Base-by-base conservation (phyloP, 1,140 invertebrate species). In the Mactra quadrangularis region DNA sequence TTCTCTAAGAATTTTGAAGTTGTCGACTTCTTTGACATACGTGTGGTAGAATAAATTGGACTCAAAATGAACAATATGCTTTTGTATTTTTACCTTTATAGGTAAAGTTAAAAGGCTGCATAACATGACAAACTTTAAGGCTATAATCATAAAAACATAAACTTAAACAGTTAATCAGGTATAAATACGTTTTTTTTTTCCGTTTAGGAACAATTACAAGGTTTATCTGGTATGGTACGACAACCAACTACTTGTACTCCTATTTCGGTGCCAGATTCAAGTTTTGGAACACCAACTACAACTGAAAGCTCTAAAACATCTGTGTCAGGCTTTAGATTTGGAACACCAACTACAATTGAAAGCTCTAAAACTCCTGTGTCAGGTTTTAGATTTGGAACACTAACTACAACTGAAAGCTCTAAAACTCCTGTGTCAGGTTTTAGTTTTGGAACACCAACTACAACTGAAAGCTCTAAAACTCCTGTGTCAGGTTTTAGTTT, bases 381-480 rank as follows among this genome's bases (percentile, higher is more conserved):
- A 60, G 74, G 35, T 2, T 85, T 85, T 55, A 79, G 35, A 31
- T 68, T 79, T 50, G 71, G n/a, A 19, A 41, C 75, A 66, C 66
- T 55, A 55, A 45, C 82, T 3, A 70, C 85, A 41, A 27, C 72
- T 11, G 52, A 13, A 33, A 55, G 25, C 35, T 45, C 19, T 27
- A 11, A 33, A 45, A 64, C n/a, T 17, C 22, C 60, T n/a, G 60
- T 45, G 19, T 64, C 60, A 29, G 60, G 60, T 4, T 64, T 64
- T 27, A 64, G 25, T 22, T 64, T 64, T 82, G 52, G 25, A n/a
- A 25, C 55, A 15, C 27, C 31, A 38, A 52, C 17, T 85, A 82
- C 68, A 29, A 25, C 7, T 45, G n/a, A n/a, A 41, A 19, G 74
- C n/a, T 41, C 59, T 38, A 38, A 79, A 19, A 27, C 83, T 33